Conservation (phyloP, 2,113 vertebrate genomes). For the Cranoglanis bouderius region DNA sequence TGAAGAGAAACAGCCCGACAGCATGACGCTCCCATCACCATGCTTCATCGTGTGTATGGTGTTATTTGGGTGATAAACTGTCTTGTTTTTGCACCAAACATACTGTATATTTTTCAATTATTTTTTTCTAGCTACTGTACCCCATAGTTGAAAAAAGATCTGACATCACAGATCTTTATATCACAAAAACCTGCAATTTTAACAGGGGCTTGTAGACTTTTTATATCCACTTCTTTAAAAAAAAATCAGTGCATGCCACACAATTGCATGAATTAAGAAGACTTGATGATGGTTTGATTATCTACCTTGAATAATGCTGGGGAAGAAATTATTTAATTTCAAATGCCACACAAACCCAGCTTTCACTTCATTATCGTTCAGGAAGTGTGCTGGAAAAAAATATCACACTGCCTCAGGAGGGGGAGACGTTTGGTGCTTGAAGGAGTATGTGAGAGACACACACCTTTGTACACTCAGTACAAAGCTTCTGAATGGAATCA, state of each 20-base stretch:
- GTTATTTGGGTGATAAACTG: not conserved
- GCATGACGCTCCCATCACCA: not conserved
- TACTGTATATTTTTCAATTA: not conserved
- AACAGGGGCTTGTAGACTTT: not conserved
- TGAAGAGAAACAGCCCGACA: not conserved
- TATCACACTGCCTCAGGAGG: constrained; percentile 28
- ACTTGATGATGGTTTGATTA: not conserved
- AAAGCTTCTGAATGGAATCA: not conserved
- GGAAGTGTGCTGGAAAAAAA: constrained; percentile 34
- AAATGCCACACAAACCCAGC: not conserved
- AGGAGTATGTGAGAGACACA: not conserved
- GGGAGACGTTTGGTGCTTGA: not conserved
- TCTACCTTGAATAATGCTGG: not conserved
- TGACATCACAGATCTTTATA: not conserved
- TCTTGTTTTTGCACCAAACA: not conserved
- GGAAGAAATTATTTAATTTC: not conserved
- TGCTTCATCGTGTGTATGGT: not conserved
- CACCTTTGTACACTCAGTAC: not conserved
- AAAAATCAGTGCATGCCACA: not conserved
- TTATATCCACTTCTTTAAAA: not conserved
- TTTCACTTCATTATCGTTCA: constrained; percentile 37
- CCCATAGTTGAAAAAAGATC: not conserved
- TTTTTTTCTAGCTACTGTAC: not conserved
- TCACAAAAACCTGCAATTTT: not conserved
- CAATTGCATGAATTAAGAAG: not conserved